These are phyloP conservation scores for Perccottus glenii DNA, from an alignment of 2,113 vertebrate genomes.

Conservation along the genomic window DNA sequence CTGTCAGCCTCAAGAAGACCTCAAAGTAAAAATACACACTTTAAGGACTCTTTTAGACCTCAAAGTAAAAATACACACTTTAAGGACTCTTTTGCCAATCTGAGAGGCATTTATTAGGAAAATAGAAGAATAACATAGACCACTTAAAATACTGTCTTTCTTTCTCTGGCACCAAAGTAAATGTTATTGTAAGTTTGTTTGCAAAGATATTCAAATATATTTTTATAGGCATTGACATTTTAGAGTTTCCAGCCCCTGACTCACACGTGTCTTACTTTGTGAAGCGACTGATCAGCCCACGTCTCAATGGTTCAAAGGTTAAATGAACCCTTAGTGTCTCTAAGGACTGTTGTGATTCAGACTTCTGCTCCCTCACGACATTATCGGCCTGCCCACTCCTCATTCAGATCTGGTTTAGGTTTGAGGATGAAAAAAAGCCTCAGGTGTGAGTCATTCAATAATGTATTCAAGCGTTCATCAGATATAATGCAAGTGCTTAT, in stretches of 20 bases:
- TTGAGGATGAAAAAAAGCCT: constrained; percentile 20
- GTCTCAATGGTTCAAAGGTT: constrained; percentile 4
- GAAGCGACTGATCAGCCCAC: not conserved
- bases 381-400: constrained; percentile 15
- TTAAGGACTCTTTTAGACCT: no score
- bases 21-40: no score
- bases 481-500: not conserved
- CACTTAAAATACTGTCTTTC: no score
- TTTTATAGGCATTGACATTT: not conserved
- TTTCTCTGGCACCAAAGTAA: no score
- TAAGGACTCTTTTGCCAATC: no score
- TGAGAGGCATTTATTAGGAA: no score
- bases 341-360: constrained; percentile 24
- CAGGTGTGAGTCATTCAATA: constrained; percentile 33
- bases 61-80: no score
- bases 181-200: no score
- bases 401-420: constrained; percentile 13
- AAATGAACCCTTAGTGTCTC: constrained; percentile 26
- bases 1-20: no score
- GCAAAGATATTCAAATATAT: no score
- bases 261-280: not conserved
- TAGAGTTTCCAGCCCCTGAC: not conserved
- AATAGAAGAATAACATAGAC: no score
- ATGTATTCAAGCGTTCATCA: constrained; percentile 6
- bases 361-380: not conserved